Evolutionary conservation across 2,113 vertebrate genomes (phyloP).

Genomic region (Heterotilapia buettikoferi): DNA sequence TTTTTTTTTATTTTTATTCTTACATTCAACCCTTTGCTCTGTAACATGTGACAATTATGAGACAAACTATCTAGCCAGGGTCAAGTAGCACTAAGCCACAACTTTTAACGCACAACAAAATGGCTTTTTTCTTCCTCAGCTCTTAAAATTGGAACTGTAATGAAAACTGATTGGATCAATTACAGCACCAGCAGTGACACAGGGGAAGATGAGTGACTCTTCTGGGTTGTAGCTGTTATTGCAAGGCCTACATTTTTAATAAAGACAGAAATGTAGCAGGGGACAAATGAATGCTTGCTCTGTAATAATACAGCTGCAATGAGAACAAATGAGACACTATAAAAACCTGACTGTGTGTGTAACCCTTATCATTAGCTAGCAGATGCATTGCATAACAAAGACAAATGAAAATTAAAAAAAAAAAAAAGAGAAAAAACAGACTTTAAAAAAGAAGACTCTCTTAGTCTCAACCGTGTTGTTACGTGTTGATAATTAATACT

Average conservation of each 20-base stretch:
- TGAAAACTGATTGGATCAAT: slow-evolving; percentile 43
- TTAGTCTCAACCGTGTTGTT: no score
- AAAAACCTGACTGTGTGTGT: neutral
- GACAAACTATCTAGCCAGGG: neutral
- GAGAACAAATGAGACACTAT: slow-evolving; percentile 26
- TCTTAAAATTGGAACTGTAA: neutral
- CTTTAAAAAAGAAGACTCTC: no score
- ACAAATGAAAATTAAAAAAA: neutral
- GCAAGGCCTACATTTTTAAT: slow-evolving; percentile 7
- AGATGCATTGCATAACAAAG: neutral
- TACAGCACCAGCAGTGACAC: neutral
- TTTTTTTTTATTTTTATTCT: neutral
- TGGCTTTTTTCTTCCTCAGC: neutral
- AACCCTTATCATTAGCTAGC: neutral
- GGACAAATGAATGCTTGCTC: neutral
- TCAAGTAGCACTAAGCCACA: neutral
- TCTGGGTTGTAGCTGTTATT: neutral
- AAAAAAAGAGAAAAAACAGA: no score
- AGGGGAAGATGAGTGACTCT: neutral
- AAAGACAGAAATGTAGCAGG: neutral
- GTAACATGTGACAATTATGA: neutral
- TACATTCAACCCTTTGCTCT: neutral
- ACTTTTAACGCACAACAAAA: neutral
- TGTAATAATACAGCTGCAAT: neutral
- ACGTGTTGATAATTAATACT: no score